Conservation (phyloP, 2,113 vertebrate species). For the Microcebus ravelobensis region DNA sequence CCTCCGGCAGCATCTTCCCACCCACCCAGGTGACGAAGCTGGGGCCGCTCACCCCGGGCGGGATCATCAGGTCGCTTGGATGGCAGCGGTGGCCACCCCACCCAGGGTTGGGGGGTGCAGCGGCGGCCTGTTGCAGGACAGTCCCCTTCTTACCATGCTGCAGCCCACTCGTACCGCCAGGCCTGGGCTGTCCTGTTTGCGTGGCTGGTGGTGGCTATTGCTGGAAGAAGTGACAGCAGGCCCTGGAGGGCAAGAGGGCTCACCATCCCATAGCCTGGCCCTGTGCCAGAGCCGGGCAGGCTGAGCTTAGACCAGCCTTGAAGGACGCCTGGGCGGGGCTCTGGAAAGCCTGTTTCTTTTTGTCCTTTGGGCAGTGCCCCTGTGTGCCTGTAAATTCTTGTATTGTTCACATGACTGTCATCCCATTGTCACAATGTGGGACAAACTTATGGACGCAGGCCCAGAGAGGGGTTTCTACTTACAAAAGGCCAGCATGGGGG, state of each 20-base stretch:
- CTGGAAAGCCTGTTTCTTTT: background rate
- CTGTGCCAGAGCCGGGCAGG: background rate
- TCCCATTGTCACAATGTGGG: background rate
- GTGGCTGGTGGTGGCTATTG: rapidly evolving
- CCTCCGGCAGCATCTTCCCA: background rate
- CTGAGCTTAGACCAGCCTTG: background rate
- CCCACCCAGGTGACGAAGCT: background rate
- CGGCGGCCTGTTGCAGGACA: background rate
- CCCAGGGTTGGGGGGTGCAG: background rate
- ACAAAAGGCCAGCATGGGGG: too few relatives aligned
- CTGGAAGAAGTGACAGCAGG: background rate
- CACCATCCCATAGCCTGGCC: rapidly evolving
- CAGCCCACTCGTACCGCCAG: rapidly evolving
- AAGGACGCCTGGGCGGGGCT: rapidly evolving
- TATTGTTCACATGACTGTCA: background rate
- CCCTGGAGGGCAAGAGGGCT: rapidly evolving
- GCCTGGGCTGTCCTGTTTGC: rapidly evolving
- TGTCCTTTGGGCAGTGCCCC: background rate
- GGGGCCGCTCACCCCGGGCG: background rate
- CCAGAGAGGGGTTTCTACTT: background rate
- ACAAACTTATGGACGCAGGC: background rate
- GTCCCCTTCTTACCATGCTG: rapidly evolving
- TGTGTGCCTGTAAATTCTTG: background rate
- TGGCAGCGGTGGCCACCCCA: too few relatives aligned
- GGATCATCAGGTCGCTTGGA: background rate